Percentiles rank a stretch among this genome's conserved stretches.
Evolutionary conservation across 2,797 vertebrate genomes (phyloP).

Genomic region (Cirrhinus molitorella): DNA sequence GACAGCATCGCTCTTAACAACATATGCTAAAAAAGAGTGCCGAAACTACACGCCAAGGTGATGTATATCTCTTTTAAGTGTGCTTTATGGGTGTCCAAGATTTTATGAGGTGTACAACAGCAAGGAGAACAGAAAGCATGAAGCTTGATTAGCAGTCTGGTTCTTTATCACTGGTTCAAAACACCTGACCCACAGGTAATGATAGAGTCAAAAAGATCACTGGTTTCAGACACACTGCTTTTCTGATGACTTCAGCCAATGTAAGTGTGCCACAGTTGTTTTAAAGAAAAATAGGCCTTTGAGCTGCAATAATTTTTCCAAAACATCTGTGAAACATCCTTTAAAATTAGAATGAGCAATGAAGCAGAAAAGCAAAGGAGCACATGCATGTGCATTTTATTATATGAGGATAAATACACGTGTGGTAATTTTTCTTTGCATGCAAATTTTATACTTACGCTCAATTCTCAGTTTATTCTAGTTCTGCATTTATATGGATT

Average conservation of each 20-base stretch:
- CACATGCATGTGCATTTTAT: slow-evolving; percentile 15
- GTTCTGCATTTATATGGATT: slow-evolving; percentile 9
- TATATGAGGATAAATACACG: not conserved
- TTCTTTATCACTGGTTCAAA: slow-evolving; percentile 60
- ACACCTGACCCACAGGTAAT: slow-evolving; percentile 73
- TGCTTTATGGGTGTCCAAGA: slow-evolving; percentile 52
- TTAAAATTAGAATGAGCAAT: slow-evolving; percentile 6
- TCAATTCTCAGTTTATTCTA: not conserved
- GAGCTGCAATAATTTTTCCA: not conserved
- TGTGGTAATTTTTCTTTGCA: slow-evolving; percentile 4
- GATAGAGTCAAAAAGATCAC: slow-evolving; percentile 50
- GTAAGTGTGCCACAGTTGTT: slow-evolving; percentile 63
- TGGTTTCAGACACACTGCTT: slow-evolving; percentile 1
- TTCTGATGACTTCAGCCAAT: slow-evolving; percentile 46
- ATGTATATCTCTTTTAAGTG: slow-evolving; percentile 15
- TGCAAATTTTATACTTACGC: not conserved
- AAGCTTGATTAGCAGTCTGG: slow-evolving; percentile 58
- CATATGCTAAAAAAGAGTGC: slow-evolving; percentile 4
- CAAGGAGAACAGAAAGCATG: slow-evolving; percentile 30
- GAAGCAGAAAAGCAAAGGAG: not conserved
- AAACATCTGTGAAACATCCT: slow-evolving; percentile 25
- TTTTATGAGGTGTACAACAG: slow-evolving; percentile 39
- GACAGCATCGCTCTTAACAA: slow-evolving; percentile 23
- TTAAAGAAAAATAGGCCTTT: not conserved
- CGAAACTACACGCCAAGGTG: not conserved